Conservation (phyloP, 2,113 vertebrate species). For the Oncorhynchus gorbuscha region DNA sequence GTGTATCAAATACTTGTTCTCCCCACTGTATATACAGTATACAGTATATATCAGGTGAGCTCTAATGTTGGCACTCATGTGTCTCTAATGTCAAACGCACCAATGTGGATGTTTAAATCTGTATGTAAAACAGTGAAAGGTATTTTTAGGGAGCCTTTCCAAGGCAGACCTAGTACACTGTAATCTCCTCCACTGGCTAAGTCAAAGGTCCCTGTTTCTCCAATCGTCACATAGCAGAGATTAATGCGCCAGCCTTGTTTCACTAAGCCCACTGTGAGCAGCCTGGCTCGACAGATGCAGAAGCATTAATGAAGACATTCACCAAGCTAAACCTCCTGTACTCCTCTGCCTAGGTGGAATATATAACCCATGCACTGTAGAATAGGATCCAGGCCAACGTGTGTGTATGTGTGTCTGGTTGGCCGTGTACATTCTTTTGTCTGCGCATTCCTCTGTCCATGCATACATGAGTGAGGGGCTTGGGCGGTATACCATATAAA, state of each 20-base stretch:
- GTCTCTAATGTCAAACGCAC: neutral
- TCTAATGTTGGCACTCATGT: neutral
- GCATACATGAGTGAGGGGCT: neutral
- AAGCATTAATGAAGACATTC: slow-evolving; percentile 36
- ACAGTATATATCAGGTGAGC: neutral
- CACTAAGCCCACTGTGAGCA: slow-evolving; percentile 44
- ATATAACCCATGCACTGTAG: neutral
- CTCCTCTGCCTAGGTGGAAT: slow-evolving; percentile 5
- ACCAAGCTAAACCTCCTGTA: slow-evolving; percentile 31
- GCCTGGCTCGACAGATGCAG: slow-evolving; percentile 48
- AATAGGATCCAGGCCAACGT: neutral
- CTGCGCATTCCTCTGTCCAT: no score
- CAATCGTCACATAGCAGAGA: slow-evolving; percentile 32
- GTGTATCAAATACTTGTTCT: no score
- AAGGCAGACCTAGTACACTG: neutral
- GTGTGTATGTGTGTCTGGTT: no score
- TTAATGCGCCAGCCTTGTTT: slow-evolving; percentile 36
- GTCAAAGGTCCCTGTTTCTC: slow-evolving; percentile 31
- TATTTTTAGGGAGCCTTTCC: neutral
- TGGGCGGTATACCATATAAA: no score
- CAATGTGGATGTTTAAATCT: neutral
- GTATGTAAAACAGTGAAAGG: neutral
- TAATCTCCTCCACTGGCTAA: slow-evolving; percentile 9
- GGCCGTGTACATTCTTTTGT: no score
- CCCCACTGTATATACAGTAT: no score